These are phyloP conservation scores for Chloroclysta siterata DNA, from an alignment of 2,888 invertebrate genomes.

Conservation along the genomic window DNA sequence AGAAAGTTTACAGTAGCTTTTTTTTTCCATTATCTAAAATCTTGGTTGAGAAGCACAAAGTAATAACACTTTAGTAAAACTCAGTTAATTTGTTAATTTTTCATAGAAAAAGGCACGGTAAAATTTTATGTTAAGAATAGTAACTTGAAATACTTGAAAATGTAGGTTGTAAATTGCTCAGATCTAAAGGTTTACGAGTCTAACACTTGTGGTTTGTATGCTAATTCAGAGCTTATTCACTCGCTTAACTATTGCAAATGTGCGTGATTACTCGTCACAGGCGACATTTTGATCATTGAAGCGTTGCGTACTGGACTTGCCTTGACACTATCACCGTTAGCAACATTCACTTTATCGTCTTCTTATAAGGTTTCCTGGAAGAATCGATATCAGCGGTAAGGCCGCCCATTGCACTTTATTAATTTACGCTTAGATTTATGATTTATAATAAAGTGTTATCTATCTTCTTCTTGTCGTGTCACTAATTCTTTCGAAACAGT, in stretches of 20 bases:
- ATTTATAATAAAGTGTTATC: too few species aligned
- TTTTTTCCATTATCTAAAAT: not conserved
- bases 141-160: too few species aligned
- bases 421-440: too few species aligned
- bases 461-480: too few species aligned
- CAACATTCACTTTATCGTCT: not conserved
- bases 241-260: constrained; percentile 21
- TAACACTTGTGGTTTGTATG: constrained; percentile 19
- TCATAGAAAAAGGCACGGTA: too few species aligned
- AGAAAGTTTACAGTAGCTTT: not conserved
- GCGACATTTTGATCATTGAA: constrained; percentile 12
- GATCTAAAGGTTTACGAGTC: constrained; percentile 9
- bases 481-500: too few species aligned
- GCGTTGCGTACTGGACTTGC: constrained; percentile 13
- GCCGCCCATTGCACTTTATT: too few species aligned
- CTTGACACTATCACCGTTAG: not conserved
- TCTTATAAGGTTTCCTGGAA: too few species aligned
- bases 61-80: too few species aligned
- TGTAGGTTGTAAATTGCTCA: not conserved
- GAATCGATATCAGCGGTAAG: too few species aligned
- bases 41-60: not conserved
- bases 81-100: too few species aligned
- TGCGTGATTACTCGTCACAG: constrained; percentile 20
- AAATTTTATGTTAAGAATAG: too few species aligned
- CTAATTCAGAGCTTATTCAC: constrained; percentile 19